These are phyloP conservation scores for Pachycephus smyrnensis DNA, from an alignment of 2,888 invertebrate genomes.

Conservation along the genomic window DNA sequence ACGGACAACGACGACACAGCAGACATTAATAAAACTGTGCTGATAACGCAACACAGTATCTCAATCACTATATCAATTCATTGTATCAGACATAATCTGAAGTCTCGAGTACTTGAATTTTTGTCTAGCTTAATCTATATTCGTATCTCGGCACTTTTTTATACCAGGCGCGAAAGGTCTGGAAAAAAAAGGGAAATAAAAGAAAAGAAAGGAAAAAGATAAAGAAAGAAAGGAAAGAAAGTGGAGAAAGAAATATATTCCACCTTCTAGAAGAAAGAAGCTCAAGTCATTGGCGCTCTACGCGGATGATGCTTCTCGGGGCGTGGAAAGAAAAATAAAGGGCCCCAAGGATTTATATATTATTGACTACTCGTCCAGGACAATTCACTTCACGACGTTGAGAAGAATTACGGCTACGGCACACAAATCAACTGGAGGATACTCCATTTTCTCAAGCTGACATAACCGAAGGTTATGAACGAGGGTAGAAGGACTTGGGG, in stretches of 20 bases:
- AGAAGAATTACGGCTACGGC: conserved; percentile 1
- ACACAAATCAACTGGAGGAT: conserved; percentile 9
- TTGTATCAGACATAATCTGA: not conserved
- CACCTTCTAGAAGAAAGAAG: conserved; percentile 31
- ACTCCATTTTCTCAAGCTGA: conserved; percentile 51
- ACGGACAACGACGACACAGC: conserved; percentile 54
- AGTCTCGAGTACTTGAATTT: not conserved
- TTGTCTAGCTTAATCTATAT: not conserved
- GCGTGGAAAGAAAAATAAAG: conserved; percentile 18
- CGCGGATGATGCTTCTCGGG: conserved; percentile 28
- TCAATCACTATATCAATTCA: not conserved
- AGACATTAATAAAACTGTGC: conserved; percentile 18
- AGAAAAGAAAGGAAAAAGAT: conserved; percentile 15
- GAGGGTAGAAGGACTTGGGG: conserved; percentile 46
- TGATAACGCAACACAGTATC: not conserved
- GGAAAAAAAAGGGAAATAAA: conserved; percentile 10
- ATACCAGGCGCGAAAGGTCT: not conserved
- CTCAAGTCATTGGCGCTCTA: conserved; percentile 40
- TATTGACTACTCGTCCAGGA: not conserved
- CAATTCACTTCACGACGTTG: not conserved
- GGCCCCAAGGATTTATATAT: conserved; percentile 1
- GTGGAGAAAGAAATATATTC: not conserved
- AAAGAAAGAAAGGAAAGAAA: not conserved
- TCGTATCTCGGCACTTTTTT: not conserved
- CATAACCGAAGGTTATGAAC: conserved; percentile 42